A percentile compares a stretch with the other conserved stretches of the same genome.
phyloP scores from a whole-genome alignment of 2,888 invertebrate genomes.

The Cantharis flavilabris region DNA sequence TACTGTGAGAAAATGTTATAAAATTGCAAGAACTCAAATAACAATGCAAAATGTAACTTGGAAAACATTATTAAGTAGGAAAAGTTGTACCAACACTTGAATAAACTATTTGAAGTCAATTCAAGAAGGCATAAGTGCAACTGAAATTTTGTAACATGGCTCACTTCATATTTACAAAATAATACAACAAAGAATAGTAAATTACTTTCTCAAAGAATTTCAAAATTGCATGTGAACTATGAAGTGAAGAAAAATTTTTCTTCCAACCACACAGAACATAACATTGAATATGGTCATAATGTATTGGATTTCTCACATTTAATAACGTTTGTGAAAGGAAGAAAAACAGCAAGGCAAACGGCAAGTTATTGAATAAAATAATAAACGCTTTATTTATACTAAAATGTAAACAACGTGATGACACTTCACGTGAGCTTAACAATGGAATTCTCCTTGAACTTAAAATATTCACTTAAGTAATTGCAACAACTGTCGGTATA shows the following conservation, averaged over 20 bases:
- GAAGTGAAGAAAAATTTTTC: constrained; percentile 1
- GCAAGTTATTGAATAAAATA: not conserved
- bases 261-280: not conserved
- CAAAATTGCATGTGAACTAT: constrained; percentile 17
- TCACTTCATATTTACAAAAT: constrained; percentile 1
- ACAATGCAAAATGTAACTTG: not conserved
- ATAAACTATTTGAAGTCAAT: not conserved
- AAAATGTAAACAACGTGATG: constrained; percentile 12
- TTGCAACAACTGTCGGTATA: not conserved
- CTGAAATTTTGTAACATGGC: not conserved
- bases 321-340: not conserved
- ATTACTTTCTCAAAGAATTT: constrained; percentile 9
- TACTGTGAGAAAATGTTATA: not conserved
- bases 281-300: not conserved
- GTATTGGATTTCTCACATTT: not conserved
- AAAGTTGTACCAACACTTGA: not conserved
- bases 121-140: not conserved
- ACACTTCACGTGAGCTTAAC: constrained; percentile 11
- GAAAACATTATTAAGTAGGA: not conserved
- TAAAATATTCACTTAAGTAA: not conserved
- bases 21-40: not conserved
- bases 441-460: constrained; percentile 12
- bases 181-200: constrained; percentile 3
- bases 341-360: constrained; percentile 7
- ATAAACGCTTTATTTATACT: not conserved